phyloP scores from a whole-genome alignment of 2,888 invertebrate species.

The Nomada ferruginata region DNA sequence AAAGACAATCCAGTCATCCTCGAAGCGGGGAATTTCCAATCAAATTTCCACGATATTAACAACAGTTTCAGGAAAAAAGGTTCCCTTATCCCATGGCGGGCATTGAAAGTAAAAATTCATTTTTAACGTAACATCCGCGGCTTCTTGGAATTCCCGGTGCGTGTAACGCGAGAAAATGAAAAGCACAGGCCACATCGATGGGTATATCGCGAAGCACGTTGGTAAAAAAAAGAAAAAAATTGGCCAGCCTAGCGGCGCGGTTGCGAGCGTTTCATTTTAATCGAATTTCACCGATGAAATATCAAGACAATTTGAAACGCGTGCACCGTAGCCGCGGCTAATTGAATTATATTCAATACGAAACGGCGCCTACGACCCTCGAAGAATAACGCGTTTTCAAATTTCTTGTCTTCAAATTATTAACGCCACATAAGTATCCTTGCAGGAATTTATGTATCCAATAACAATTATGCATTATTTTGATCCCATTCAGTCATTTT shows the following conservation, averaged over 20 bases:
- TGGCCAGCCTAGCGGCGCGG: conserved; percentile 6
- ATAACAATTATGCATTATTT: too few relatives aligned
- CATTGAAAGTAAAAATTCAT: background rate
- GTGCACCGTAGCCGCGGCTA: conserved; percentile 6
- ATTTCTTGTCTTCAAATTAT: too few relatives aligned
- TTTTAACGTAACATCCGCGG: conserved; percentile 19
- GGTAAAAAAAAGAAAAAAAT: conserved; percentile 5
- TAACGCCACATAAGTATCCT: too few relatives aligned
- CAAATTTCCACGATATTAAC: background rate
- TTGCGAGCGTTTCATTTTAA: conserved; percentile 36
- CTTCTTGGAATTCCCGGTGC: background rate
- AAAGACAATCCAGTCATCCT: background rate
- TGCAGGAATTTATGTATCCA: too few relatives aligned
- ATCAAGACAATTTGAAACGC: conserved; percentile 34
- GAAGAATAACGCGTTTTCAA: conserved; percentile 6
- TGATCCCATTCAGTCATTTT: too few relatives aligned
- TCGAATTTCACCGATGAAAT: conserved; percentile 37
- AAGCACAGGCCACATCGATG: background rate
- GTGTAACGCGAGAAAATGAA: background rate
- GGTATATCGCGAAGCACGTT: conserved; percentile 2
- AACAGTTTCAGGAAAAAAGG: background rate
- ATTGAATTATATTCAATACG: conserved; percentile 36
- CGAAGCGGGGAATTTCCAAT: background rate
- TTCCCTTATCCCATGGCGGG: background rate
- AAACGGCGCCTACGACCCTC: background rate